Percentiles rank a stretch among this genome's conserved stretches.
These are phyloP conservation scores for Anorthoa munda DNA, from an alignment of 2,888 invertebrate species.

Conservation along the genomic window DNA sequence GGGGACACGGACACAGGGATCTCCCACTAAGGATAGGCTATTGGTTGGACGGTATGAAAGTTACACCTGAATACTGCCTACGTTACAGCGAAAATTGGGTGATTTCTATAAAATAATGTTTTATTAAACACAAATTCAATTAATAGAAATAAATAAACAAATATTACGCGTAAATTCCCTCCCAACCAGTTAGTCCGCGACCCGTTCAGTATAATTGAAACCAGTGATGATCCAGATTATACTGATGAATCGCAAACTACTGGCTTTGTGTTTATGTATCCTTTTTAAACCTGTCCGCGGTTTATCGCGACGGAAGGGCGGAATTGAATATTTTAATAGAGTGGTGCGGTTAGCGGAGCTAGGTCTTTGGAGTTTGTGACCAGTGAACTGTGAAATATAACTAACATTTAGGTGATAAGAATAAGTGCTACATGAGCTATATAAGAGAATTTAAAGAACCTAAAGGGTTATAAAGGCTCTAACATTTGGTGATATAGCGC, in stretches of 20 bases:
- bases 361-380: not conserved
- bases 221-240: constrained; percentile 56
- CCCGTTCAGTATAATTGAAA: constrained; percentile 44
- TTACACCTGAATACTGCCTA: too few relatives aligned
- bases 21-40: too few relatives aligned
- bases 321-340: constrained; percentile 29
- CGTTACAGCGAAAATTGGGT: too few relatives aligned
- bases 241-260: constrained; percentile 49
- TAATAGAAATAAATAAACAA: not conserved
- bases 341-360: not conserved
- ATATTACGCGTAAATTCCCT: not conserved
- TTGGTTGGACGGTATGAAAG: too few relatives aligned
- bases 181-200: constrained; percentile 6
- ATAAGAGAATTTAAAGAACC: too few relatives aligned
- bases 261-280: constrained; percentile 16
- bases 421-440: too few relatives aligned
- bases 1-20: too few relatives aligned
- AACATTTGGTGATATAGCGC: too few relatives aligned
- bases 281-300: constrained; percentile 51
- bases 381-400: not conserved
- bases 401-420: too few relatives aligned
- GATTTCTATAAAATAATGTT: too few relatives aligned
- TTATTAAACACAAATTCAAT: not conserved
- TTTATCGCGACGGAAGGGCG: constrained; percentile 24
- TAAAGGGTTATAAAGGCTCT: too few relatives aligned